Evolutionary conservation across 2,888 invertebrate genomes (phyloP), one percentile per base, ranked within the genome.

Genomic region (Thecophora atra): DNA sequence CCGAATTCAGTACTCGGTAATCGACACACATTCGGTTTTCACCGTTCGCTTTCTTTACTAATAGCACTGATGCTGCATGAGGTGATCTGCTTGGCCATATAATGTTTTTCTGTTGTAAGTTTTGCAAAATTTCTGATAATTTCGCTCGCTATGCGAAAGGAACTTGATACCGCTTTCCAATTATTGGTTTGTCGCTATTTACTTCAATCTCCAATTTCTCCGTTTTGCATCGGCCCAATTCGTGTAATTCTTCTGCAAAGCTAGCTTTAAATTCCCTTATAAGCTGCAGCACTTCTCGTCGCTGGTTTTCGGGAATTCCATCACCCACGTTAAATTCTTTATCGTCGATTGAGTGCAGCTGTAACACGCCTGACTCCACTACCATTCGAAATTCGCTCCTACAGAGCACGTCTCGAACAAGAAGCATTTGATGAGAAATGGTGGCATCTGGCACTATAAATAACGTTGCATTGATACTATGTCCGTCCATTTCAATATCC

Each of bases 11-110:
- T 3, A 66, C 62, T 3, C 65, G 17, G 19, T 72, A 74, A 19
- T 74, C 72, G 0, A 74, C 44, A 17, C 74, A 74, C 66, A 71
- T 65, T 7, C 73, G 52, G n/a, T 60, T 67, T 44, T 71, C 72
- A 15, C 70, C 75, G 19, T 70, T 52, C n/a, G n/a, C n/a, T n/a
- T n/a, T n/a, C n/a, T n/a, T n/a, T n/a, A n/a, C n/a, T n/a, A n/a
- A n/a, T n/a, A 73, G 58, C 13, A 74, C 71, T 6, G 72, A 72
- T 30, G 72, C 65, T 66, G 66, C 65, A 68, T 74, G 70, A 6
- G 70, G 70, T 11, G 74, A 74, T 1, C n/a, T 72, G 13, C 72
- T 73, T 17, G 60, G 68, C 19, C 65, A 7, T 2, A 74, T 73
- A n/a, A 74, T 71, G 21, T 54, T 19, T 19, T 69, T 28, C 4